Percentiles rank a stretch among this genome's conserved stretches.
Evolutionary conservation across 2,113 vertebrate species (phyloP).

Genomic region (Zosterops lateralis): DNA sequence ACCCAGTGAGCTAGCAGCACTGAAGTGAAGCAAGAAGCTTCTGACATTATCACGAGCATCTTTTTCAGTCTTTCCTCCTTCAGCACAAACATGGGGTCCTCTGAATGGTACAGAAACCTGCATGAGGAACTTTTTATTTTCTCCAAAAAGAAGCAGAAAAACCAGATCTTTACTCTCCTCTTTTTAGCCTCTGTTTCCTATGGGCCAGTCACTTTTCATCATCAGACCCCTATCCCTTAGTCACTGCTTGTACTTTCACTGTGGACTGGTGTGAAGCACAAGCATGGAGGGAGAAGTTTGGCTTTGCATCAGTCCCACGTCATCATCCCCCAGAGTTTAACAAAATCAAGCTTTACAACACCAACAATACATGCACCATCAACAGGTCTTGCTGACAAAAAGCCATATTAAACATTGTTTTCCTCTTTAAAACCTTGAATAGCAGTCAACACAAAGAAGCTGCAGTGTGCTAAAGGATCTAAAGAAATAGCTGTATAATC

Average conservation of each 20-base stretch:
- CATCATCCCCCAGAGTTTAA: background rate
- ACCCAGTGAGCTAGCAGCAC: background rate
- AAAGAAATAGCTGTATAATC: background rate
- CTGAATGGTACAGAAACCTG: background rate
- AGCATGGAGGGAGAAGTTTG: background rate
- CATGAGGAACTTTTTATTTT: background rate
- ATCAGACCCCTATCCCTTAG: background rate
- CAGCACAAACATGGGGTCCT: background rate
- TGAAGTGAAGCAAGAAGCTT: constrained; percentile 51
- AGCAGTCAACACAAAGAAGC: background rate
- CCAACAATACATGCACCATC: background rate
- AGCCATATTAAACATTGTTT: background rate
- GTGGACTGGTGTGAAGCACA: background rate
- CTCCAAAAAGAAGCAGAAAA: background rate
- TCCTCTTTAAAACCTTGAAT: background rate
- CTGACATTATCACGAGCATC: constrained; percentile 55
- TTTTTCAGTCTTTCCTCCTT: constrained; percentile 38
- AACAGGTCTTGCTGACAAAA: background rate
- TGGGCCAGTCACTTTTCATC: background rate
- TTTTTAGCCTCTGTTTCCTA: background rate
- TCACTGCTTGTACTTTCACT: background rate
- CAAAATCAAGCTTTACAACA: background rate
- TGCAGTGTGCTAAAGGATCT: background rate
- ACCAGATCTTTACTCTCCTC: background rate
- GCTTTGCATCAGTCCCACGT: background rate